Percentiles rank a stretch among this genome's conserved stretches.
phyloP scores from a whole-genome alignment of 2,113 vertebrate species.

The Pardalotus punctatus region DNA sequence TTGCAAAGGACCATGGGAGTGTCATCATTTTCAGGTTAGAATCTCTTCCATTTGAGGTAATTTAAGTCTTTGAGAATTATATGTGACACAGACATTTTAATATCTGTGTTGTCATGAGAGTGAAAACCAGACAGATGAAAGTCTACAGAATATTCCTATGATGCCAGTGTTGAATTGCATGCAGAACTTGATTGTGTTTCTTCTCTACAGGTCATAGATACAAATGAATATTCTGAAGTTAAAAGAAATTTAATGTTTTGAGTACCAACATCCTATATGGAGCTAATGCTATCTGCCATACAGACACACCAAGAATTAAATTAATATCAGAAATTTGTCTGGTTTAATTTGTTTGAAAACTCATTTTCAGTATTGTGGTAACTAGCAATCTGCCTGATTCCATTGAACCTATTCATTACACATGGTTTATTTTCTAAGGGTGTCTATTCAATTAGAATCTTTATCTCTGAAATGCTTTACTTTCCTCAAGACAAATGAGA shows the following conservation, averaged over 20 bases:
- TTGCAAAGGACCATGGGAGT: background rate
- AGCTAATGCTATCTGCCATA: background rate
- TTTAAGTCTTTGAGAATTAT: background rate
- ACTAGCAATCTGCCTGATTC: background rate
- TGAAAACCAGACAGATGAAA: background rate
- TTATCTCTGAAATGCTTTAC: background rate
- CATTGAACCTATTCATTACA: background rate
- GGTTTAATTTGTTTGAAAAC: background rate
- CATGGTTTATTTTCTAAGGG: background rate
- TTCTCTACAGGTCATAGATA: background rate
- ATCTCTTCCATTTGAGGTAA: background rate
- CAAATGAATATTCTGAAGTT: background rate
- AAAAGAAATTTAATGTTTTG: background rate
- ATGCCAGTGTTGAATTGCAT: background rate
- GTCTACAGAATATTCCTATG: background rate
- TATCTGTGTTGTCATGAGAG: background rate
- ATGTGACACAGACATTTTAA: background rate
- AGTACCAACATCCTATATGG: background rate
- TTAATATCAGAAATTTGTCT: background rate
- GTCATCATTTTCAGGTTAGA: background rate
- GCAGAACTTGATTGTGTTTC: background rate
- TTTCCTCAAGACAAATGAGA: background rate
- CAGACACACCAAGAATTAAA: background rate
- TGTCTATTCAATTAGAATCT: background rate
- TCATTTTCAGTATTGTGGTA: background rate